These are phyloP conservation scores for Virgularia gustaviana DNA, from an alignment of 92 coral and sea anemone species.

Conservation along the genomic window DNA sequence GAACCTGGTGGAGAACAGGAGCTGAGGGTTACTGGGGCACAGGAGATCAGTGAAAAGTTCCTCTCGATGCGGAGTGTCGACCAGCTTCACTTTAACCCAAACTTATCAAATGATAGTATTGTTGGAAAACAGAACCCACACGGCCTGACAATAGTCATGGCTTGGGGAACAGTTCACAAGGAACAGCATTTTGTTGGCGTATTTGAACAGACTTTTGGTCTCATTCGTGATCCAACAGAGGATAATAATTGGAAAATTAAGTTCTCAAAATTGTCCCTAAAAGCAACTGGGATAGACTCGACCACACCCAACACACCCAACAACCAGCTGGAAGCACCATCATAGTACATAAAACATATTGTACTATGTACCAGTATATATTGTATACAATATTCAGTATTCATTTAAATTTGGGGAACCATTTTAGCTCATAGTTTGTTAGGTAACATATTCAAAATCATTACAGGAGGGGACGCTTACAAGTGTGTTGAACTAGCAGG, in stretches of 20 bases:
- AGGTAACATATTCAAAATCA: too few relatives aligned
- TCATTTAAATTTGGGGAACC: not conserved
- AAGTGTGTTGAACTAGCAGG: too few relatives aligned
- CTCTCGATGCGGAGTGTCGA: constrained; percentile 63
- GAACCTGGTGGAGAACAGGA: constrained; percentile 27
- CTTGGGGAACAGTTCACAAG: constrained; percentile 93
- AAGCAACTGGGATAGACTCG: constrained; percentile 47
- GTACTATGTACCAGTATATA: too few relatives aligned
- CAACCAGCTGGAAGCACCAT: constrained; percentile 20
- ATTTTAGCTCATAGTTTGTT: not conserved
- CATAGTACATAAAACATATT: too few relatives aligned
- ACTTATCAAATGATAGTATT: constrained; percentile 49
- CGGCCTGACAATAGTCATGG: constrained; percentile 72
- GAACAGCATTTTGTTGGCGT: constrained; percentile 70
- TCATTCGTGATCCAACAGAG: constrained; percentile 78
- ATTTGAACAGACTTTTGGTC: constrained; percentile 93
- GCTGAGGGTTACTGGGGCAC: constrained; percentile 56
- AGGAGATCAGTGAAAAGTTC: constrained; percentile 74
- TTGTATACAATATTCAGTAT: not conserved
- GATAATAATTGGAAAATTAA: constrained; percentile 95
- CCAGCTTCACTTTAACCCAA: constrained; percentile 71
- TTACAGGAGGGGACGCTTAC: too few relatives aligned
- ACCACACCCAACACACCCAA: not conserved
- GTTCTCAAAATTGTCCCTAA: constrained; percentile 76
- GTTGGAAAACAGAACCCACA: constrained; percentile 68